phyloP scores from a whole-genome alignment of 2,888 invertebrate species.

The Bursaphelenchus okinawaensis region DNA sequence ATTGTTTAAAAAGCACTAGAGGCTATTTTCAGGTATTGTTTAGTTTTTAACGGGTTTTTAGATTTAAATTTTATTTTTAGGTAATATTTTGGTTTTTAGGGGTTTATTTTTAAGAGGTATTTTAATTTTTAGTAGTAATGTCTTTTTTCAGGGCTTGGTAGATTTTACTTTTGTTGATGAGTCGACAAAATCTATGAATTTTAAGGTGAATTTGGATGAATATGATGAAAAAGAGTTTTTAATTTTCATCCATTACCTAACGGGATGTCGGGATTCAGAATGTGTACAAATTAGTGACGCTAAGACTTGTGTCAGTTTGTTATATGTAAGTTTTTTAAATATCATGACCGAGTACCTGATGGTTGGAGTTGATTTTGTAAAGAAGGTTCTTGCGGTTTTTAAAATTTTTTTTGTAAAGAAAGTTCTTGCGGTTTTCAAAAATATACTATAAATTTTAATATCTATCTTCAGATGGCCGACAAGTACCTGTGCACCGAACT shows the following conservation, averaged over 20 bases:
- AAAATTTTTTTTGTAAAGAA: background rate
- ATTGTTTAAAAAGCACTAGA: background rate
- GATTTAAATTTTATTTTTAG: background rate
- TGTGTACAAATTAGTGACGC: slow-evolving; percentile 25
- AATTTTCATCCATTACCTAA: slow-evolving; percentile 38
- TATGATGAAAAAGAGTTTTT: slow-evolving; percentile 36
- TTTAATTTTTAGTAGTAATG: background rate
- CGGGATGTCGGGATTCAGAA: slow-evolving; percentile 31
- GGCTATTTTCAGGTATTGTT: slow-evolving; percentile 12
- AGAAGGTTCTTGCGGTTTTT: background rate
- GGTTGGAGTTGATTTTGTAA: no score
- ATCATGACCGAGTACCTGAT: no score
- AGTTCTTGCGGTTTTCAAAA: background rate
- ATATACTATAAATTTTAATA: no score
- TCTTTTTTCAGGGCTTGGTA: slow-evolving; percentile 40
- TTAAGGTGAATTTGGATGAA: slow-evolving; percentile 13
- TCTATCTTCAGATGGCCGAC: slow-evolving; percentile 42
- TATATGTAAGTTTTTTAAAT: slow-evolving; percentile 33
- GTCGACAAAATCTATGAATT: background rate
- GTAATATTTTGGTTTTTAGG: background rate
- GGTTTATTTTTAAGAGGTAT: background rate
- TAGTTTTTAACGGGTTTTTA: background rate
- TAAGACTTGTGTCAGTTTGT: slow-evolving; percentile 32
- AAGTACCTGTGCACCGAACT: slow-evolving; percentile 42
- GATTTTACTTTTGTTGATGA: slow-evolving; percentile 37